phyloP scores from a whole-genome alignment of 2,797 vertebrate species.

The Acipenser transmontanus region DNA sequence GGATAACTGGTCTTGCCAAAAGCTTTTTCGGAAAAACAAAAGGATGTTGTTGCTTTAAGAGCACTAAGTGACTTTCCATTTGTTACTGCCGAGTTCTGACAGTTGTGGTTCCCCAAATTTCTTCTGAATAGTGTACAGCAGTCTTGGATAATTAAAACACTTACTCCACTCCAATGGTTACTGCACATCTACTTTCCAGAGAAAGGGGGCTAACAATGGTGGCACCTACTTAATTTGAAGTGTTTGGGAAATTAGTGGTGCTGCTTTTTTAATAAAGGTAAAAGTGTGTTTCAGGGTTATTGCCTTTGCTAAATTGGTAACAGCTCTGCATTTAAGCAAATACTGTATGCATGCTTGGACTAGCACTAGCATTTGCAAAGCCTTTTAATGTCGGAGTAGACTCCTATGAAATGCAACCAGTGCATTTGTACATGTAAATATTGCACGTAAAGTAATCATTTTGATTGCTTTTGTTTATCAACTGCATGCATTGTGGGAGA shows the following conservation, averaged over 20 bases:
- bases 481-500: no score
- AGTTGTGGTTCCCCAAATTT: constrained; percentile 79
- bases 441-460: no score
- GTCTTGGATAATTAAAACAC: constrained; percentile 67
- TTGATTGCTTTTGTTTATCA: no score
- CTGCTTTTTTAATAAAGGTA: neutral
- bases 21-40: constrained; percentile 51
- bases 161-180: constrained; percentile 53
- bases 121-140: constrained; percentile 66
- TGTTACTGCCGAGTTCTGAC: constrained; percentile 64
- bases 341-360: no score
- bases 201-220: constrained; percentile 26
- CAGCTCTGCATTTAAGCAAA: no score
- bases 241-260: neutral
- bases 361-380: no score
- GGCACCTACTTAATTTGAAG: neutral
- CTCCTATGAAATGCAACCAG: no score
- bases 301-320: no score
- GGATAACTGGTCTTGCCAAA: constrained; percentile 43
- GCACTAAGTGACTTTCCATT: constrained; percentile 85
- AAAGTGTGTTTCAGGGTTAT: no score
- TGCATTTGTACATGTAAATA: no score
- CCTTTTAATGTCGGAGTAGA: no score
- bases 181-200: constrained; percentile 72
- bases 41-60: constrained; percentile 39